Conservation (phyloP, 2,888 invertebrate genomes). For the Phaedon cochleariae region DNA sequence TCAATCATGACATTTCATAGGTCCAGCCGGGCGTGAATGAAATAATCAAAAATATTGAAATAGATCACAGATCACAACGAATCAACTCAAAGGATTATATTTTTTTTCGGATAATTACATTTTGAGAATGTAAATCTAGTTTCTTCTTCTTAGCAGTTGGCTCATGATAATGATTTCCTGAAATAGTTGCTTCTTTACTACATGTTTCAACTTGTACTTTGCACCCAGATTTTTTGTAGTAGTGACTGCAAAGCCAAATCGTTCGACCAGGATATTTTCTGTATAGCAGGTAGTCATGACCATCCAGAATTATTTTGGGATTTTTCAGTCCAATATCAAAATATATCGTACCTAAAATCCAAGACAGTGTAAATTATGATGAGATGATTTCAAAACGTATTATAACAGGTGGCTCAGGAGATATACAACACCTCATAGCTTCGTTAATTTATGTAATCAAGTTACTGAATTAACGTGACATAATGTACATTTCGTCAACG, state of each 20-base stretch:
- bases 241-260: conserved; percentile 43
- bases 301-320: conserved; percentile 45
- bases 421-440: no score
- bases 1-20: no score
- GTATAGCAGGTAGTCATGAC: conserved; percentile 40
- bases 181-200: conserved; percentile 41
- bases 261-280: conserved; percentile 41
- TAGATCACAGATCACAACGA: no score
- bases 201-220: conserved; percentile 44
- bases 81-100: no score
- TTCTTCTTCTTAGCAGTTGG: conserved; percentile 13
- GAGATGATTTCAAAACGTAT: not conserved
- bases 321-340: conserved; percentile 45
- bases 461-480: no score
- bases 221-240: conserved; percentile 34
- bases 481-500: no score
- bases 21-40: no score
- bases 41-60: no score
- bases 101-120: conserved; percentile 7
- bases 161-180: conserved; percentile 25
- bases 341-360: conserved; percentile 42
- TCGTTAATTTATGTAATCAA: no score
- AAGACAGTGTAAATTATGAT: not conserved
- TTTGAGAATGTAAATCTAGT: conserved; percentile 17
- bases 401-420: no score